Evolutionary conservation across 2,113 vertebrate species (phyloP).

Genomic region (Toxostoma redivivum): DNA sequence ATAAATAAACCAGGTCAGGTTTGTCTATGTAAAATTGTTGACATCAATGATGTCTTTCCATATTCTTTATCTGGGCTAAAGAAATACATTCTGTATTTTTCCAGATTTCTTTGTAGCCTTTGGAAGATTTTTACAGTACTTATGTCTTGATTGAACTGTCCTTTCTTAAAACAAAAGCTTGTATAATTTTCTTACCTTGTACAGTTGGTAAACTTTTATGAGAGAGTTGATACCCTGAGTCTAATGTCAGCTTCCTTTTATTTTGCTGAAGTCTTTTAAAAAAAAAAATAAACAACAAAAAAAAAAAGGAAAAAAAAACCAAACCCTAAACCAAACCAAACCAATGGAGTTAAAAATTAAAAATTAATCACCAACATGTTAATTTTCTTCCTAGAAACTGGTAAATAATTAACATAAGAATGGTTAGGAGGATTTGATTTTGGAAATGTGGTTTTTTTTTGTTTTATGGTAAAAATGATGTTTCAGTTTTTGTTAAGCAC

Average conservation of each 20-base stretch:
- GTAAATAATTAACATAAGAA: not conserved
- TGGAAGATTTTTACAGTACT: conserved; percentile 87
- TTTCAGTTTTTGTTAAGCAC: conserved; percentile 17
- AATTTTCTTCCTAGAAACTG: conserved; percentile 3
- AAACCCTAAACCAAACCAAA: not conserved
- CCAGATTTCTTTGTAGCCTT: conserved; percentile 90
- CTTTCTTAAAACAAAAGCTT: conserved; percentile 88
- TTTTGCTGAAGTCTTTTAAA: conserved; percentile 76
- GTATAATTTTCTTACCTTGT: conserved; percentile 95
- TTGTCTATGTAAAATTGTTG: conserved; percentile 93
- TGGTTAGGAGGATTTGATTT: conserved; percentile 55
- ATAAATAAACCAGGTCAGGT: conserved; percentile 87
- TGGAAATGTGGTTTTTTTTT: not conserved
- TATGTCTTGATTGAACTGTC: conserved; percentile 80
- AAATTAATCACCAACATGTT: conserved; percentile 45
- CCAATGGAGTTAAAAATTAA: conserved; percentile 22
- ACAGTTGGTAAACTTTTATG: conserved; percentile 89
- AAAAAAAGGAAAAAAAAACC: not conserved
- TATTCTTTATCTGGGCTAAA: conserved; percentile 83
- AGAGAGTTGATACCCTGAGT: conserved; percentile 77
- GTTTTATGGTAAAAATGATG: not conserved
- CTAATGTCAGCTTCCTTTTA: conserved; percentile 75
- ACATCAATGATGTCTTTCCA: conserved; percentile 98
- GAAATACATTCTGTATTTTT: conserved; percentile 93
- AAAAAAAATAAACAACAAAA: not conserved